A percentile compares a stretch with the other conserved stretches of the same genome.
These are phyloP conservation scores for Cacatua alba DNA, from an alignment of 2,113 vertebrate genomes.

Conservation along the genomic window DNA sequence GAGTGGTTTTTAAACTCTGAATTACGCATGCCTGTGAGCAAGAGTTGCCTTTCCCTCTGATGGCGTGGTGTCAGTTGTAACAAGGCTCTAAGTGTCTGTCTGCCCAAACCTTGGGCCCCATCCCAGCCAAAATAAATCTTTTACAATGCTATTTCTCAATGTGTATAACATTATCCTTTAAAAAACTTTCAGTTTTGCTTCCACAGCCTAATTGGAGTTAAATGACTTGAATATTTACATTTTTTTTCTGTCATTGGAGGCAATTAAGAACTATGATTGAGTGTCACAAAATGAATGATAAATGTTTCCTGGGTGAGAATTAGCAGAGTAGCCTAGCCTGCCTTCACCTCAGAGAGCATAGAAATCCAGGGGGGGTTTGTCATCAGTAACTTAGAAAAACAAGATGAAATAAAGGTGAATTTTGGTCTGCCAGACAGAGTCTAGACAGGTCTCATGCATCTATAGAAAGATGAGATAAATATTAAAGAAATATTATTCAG, in stretches of 20 bases:
- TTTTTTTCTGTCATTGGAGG: not conserved
- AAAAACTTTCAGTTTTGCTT: not conserved
- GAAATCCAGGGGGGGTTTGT: not conserved
- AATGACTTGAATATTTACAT: not conserved
- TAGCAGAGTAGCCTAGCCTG: not conserved
- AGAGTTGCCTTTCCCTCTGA: not conserved
- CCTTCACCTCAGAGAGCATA: not conserved
- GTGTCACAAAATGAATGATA: not conserved
- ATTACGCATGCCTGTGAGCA: not conserved
- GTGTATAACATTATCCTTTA: not conserved
- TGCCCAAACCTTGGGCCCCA: not conserved
- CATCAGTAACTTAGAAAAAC: not conserved
- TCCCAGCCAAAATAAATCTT: not conserved
- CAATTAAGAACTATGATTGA: not conserved
- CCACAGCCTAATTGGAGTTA: not conserved
- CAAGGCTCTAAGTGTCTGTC: not conserved
- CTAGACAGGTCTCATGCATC: not conserved
- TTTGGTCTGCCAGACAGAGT: not conserved
- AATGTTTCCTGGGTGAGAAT: not conserved
- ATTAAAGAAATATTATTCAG: conserved; percentile 23
- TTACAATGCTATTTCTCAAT: not conserved
- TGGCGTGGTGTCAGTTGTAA: not conserved
- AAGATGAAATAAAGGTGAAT: conserved; percentile 1
- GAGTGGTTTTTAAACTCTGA: not conserved
- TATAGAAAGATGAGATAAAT: conserved; percentile 5